These are phyloP conservation scores for Thalassarche chlororhynchos DNA, from an alignment of 2,113 vertebrate genomes.

Conservation along the genomic window DNA sequence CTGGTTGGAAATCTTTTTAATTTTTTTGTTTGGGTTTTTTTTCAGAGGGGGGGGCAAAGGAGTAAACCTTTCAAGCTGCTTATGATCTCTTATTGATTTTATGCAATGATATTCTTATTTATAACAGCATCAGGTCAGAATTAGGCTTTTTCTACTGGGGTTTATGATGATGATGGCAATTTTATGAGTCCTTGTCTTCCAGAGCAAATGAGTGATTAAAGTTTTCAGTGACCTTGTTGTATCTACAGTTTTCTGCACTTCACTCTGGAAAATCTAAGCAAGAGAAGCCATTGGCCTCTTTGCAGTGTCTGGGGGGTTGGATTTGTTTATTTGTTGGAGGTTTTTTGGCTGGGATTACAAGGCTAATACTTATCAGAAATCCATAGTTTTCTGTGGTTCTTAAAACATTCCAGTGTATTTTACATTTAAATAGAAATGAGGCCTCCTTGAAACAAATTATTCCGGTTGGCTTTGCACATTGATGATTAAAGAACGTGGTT, in stretches of 20 bases:
- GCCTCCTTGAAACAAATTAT: slow-evolving; percentile 29
- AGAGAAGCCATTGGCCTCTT: not conserved
- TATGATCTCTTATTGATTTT: not conserved
- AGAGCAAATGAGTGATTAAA: not conserved
- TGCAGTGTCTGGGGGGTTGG: not conserved
- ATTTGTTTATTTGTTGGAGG: not conserved
- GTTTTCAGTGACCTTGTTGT: not conserved
- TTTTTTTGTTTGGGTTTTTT: not conserved
- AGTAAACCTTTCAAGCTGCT: not conserved
- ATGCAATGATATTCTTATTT: not conserved
- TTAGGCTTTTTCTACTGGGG: not conserved
- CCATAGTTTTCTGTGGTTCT: not conserved
- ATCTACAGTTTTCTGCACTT: not conserved
- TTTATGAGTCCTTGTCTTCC: not conserved
- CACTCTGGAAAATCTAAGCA: not conserved
- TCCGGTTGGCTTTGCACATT: slow-evolving; percentile 7
- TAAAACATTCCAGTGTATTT: not conserved
- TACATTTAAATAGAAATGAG: slow-evolving; percentile 45
- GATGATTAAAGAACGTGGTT: slow-evolving; percentile 34
- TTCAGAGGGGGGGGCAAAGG: not conserved
- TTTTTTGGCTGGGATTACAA: not conserved
- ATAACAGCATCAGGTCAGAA: not conserved
- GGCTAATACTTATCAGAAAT: not conserved
- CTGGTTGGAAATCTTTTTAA: not conserved
- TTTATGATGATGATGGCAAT: not conserved